These are phyloP conservation scores for Spinus olivaceus DNA, from an alignment of 2,797 vertebrate species.

Conservation along the genomic window DNA sequence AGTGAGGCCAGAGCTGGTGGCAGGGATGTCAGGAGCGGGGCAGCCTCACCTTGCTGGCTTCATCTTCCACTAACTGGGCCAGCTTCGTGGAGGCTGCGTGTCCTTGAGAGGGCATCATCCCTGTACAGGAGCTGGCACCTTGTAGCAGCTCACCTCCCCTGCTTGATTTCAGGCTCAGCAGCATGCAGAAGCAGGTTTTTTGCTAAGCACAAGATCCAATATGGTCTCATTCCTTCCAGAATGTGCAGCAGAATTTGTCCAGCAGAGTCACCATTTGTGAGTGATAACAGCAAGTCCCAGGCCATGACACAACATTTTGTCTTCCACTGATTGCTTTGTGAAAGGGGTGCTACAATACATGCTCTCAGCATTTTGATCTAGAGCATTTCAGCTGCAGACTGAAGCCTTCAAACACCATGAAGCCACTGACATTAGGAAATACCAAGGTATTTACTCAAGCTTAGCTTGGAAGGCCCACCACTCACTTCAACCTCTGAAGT, in stretches of 20 bases:
- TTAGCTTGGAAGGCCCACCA: background rate
- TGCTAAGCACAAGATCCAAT: background rate
- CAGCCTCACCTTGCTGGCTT: background rate
- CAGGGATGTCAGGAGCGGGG: background rate
- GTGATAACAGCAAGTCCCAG: background rate
- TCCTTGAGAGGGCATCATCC: background rate
- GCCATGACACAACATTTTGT: background rate
- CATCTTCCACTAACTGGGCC: background rate
- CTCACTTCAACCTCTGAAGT: background rate
- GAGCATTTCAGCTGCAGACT: background rate
- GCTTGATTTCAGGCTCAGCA: background rate
- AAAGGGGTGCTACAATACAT: background rate
- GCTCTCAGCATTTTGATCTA: background rate
- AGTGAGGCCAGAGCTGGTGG: background rate
- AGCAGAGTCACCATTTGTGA: background rate
- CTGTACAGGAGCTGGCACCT: background rate
- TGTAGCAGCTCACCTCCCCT: background rate
- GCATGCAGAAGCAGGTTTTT: background rate
- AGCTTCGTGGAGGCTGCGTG: rapidly evolving
- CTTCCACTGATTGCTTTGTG: background rate
- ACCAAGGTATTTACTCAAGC: background rate
- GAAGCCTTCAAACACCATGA: background rate
- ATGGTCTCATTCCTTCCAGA: background rate
- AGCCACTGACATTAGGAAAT: background rate
- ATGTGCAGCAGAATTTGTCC: background rate